Conservation (phyloP, 1,140 invertebrate species). For the Araneus ventricosus region DNA sequence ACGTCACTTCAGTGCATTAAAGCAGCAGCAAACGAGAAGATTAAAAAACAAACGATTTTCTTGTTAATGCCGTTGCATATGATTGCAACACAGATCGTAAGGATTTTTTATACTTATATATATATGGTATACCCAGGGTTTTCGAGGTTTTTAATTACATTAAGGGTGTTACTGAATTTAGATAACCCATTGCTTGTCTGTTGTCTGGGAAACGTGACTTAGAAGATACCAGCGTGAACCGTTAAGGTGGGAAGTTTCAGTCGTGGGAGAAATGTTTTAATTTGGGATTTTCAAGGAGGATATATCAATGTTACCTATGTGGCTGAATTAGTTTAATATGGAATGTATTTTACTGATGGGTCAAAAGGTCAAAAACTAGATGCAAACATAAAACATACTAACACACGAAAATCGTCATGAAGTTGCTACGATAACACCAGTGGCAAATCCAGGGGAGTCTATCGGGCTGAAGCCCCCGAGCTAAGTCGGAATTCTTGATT, state of each 20-base stretch:
- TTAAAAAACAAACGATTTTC: neutral
- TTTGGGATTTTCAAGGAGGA: neutral
- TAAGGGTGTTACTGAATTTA: slow-evolving; percentile 4
- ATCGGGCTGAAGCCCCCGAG: too few species aligned
- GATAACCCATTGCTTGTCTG: neutral
- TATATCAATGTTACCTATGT: too few species aligned
- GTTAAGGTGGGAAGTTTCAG: neutral
- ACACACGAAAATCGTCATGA: too few species aligned
- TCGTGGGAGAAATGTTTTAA: neutral
- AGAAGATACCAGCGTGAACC: neutral
- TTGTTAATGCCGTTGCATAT: neutral
- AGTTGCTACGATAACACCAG: too few species aligned
- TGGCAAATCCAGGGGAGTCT: too few species aligned
- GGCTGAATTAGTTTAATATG: too few species aligned
- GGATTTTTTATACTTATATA: neutral
- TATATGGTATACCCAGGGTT: neutral
- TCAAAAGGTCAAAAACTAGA: too few species aligned
- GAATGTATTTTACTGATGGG: too few species aligned
- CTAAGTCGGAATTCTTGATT: too few species aligned
- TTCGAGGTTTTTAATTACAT: neutral
- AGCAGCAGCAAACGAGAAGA: neutral
- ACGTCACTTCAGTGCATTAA: slow-evolving; percentile 43
- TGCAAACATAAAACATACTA: too few species aligned
- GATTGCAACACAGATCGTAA: neutral
- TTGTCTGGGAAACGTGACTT: neutral